Conservation (phyloP, 2,888 invertebrate species). For the Drosophila mulleri region DNA sequence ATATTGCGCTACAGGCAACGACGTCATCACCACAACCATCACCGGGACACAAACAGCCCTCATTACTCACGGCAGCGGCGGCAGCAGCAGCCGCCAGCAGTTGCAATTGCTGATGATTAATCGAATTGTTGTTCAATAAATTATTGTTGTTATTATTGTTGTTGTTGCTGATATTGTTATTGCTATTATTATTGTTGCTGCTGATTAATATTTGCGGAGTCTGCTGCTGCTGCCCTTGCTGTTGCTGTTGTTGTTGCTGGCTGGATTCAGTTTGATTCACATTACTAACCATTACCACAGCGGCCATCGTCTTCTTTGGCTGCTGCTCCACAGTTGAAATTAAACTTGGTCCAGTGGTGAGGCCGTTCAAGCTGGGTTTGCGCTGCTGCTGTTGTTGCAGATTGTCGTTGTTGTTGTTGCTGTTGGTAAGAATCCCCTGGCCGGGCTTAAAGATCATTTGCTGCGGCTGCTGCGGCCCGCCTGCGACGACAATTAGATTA, state of each 20-base stretch:
- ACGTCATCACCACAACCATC: slow-evolving; percentile 51
- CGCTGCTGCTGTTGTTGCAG: slow-evolving; percentile 55
- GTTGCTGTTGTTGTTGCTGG: slow-evolving; percentile 49
- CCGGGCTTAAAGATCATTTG: slow-evolving; percentile 82
- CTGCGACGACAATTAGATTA: slow-evolving; percentile 83
- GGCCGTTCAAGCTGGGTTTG: slow-evolving; percentile 68
- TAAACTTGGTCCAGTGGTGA: slow-evolving; percentile 39
- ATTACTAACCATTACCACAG: slow-evolving; percentile 84
- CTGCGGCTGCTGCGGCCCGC: slow-evolving; percentile 82
- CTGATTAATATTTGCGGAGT: slow-evolving; percentile 68
- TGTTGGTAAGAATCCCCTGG: slow-evolving; percentile 76
- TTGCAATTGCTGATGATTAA: slow-evolving; percentile 79
- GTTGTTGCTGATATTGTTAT: slow-evolving; percentile 59
- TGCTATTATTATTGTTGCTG: slow-evolving; percentile 22
- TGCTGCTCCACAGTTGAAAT: slow-evolving; percentile 53
- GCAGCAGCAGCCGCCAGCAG: slow-evolving; percentile 76
- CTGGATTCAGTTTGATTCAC: slow-evolving; percentile 57
- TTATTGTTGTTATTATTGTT: slow-evolving; percentile 66
- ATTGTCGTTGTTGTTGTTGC: slow-evolving; percentile 57
- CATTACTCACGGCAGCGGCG: slow-evolving; percentile 58
- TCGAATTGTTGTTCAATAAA: slow-evolving; percentile 76
- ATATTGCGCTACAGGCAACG: slow-evolving; percentile 48
- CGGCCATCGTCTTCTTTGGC: slow-evolving; percentile 82
- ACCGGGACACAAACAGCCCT: slow-evolving; percentile 63
- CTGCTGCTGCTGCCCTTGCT: slow-evolving; percentile 45